Evolutionary conservation across 2,113 vertebrate genomes (phyloP), one percentile per base, ranked within the genome.

Genomic region (Hippocampus abdominalis): DNA sequence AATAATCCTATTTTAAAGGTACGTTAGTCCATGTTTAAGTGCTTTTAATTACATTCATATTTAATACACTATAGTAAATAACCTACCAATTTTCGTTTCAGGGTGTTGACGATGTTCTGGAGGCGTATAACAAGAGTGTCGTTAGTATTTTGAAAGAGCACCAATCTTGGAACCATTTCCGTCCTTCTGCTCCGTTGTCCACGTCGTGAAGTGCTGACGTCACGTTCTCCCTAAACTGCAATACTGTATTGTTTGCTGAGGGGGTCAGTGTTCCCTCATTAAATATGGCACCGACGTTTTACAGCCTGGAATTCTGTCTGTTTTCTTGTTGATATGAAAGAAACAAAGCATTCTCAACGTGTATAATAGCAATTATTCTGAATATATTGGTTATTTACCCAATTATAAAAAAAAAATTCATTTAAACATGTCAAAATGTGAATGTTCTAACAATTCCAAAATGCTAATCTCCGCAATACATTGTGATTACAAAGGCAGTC

Each of bases 201-300:
- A 87, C 82, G 89, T 88, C 71, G 74, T 77, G n/a, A 72, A 39
- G 18, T 81, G 86, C 75, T 84, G 83, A 89, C 84, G 88, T 86
- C 65, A 76, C 46, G 10, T 66, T 54, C 59, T 63, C 25, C 51
- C 9, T 12, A 2, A 53, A 9, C 36, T 82, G 85, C 70, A 79
- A 54, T 81, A n/a, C 21, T 8, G 1, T 0, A 0, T 4, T 1
- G 0, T 0, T 0, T 36, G 68, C 84, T 46, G 11, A 66, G 66
- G 89, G 72, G 81, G 87, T 77, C 84, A 9, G 40, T 68, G 64
- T 36, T 15, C 60, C 20, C 39, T 64, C 53, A 51, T 64, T 27
- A 18, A 46, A 42, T 21, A 8, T 8, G 15, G 27, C 15, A 32
- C 8, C 21, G 11, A 53, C 9, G 9, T 9, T 16, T 8, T 15